Evolutionary conservation across 1,140 invertebrate species (phyloP).

Genomic region (Maconellicoccus hirsutus): DNA sequence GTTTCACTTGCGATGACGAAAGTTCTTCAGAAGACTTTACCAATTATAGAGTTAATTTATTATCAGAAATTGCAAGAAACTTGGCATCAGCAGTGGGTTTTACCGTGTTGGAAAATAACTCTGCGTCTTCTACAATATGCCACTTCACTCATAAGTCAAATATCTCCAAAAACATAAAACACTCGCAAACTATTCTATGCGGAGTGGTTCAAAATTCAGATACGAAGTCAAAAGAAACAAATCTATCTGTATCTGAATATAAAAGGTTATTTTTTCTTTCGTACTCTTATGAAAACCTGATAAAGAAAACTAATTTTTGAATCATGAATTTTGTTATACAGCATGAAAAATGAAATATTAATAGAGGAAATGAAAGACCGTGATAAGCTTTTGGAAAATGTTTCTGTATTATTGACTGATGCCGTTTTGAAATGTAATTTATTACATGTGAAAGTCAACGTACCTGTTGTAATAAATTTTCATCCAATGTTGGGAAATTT

Average conservation of each 20-base stretch:
- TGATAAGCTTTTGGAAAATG: not conserved
- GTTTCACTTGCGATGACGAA: not conserved
- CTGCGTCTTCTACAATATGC: not conserved
- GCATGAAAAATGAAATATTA: not conserved
- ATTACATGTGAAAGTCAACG: not conserved
- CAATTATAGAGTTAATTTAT: not conserved
- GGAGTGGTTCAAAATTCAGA: not conserved
- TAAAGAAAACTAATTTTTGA: not conserved
- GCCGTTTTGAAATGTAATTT: conserved; percentile 5
- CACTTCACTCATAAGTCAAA: conserved; percentile 10
- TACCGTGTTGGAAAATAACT: not conserved
- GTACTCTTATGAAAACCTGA: not conserved
- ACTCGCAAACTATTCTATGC: not conserved
- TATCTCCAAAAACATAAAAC: not conserved
- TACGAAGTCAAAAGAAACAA: not conserved
- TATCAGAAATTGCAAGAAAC: not conserved
- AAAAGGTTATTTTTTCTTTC: not conserved
- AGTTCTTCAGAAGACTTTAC: not conserved
- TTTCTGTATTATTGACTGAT: not conserved
- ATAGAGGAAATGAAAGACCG: not conserved
- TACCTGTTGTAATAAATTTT: not conserved
- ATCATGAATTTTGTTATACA: too few species aligned
- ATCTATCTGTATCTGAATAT: not conserved
- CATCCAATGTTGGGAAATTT: not conserved
- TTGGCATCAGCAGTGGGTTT: not conserved